Percentiles rank a stretch among this genome's conserved stretches.
These are phyloP conservation scores for Formica exsecta DNA, from an alignment of 1,140 invertebrate genomes.

Conservation along the genomic window DNA sequence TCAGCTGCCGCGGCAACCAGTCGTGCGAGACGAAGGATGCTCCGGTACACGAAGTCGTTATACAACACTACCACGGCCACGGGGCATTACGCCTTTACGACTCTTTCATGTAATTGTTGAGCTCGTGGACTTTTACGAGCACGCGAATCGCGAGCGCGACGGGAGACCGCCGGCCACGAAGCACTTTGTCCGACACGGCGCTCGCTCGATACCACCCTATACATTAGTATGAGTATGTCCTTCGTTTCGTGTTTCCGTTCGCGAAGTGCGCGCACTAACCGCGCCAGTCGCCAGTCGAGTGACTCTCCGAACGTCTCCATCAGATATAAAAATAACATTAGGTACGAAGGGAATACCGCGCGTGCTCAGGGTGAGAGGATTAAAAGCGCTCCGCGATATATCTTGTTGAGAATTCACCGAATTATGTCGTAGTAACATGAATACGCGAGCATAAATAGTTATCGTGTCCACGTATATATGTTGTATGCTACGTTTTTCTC, in stretches of 20 bases:
- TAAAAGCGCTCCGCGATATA: background rate
- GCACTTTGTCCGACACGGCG: slow-evolving; percentile 49
- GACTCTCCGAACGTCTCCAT: slow-evolving; percentile 10
- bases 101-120: slow-evolving; percentile 85
- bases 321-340: background rate
- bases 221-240: slow-evolving; percentile 29
- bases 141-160: slow-evolving; percentile 49
- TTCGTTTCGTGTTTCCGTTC: slow-evolving; percentile 11
- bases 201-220: slow-evolving; percentile 30
- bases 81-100: slow-evolving; percentile 83
- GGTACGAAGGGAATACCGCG: background rate
- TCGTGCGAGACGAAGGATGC: slow-evolving; percentile 32
- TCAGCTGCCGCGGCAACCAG: no score
- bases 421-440: background rate
- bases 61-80: slow-evolving; percentile 69
- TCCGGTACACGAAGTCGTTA: slow-evolving; percentile 66
- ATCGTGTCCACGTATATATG: background rate
- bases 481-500: slow-evolving; percentile 62
- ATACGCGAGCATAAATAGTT: slow-evolving; percentile 12
- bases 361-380: background rate
- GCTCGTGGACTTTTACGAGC: slow-evolving; percentile 85
- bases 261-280: background rate
- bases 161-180: slow-evolving; percentile 47
- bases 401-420: slow-evolving; percentile 17
- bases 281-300: background rate